Base-by-base conservation (phyloP, 2,888 invertebrate species). In the Dolichomitus sp. region DNA sequence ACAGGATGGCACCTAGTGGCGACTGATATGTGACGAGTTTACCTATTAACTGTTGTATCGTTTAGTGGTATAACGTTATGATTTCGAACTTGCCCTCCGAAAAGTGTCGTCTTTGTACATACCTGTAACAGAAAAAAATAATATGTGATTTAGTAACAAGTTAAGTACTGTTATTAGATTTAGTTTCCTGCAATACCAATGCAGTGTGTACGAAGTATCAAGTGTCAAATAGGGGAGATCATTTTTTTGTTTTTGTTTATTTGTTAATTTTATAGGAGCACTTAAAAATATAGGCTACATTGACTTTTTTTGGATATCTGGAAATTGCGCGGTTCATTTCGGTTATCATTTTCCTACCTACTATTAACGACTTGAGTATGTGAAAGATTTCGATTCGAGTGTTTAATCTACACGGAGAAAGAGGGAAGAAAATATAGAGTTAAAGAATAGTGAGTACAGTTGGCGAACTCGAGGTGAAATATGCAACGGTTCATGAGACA, bases 91-190 rank as follows among this genome's bases (percentile, higher is more conserved):
- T 37, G 4, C 37, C 33, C 14, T 68, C 33, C 42, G 4, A 17
- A 59, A 30, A 19, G 19, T 5, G 59, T 77, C 59, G 48, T 63
- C 63, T 42, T 63, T 77, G 76, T 82, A 89, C 90, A 79, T 90
- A 90, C 90, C 90, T 89, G 88, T 7, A 90, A 89, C 88, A 88
- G 30, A 85, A 77, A 63, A 77, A 23, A 52, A 40, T 50, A 11
- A 61, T 45, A 40, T 30, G 30, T 9, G 37, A 40, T 65, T 59
- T 17, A 72, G 69, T 74, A 23, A 59, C 6, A 30, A 11, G 27
- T 4, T 37, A 7, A n/a, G 7, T 48, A 17, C n/a, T 5, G 17
- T 17, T 48, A 6, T 17, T 17, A 48, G 6, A 7, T 48, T 5
- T 48, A 48, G 12, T 45, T 45, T 48, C 1, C 17, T n/a, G 17